phyloP scores from a whole-genome alignment of 2,797 vertebrate genomes.

The Paratrypauchen microcephalus region DNA sequence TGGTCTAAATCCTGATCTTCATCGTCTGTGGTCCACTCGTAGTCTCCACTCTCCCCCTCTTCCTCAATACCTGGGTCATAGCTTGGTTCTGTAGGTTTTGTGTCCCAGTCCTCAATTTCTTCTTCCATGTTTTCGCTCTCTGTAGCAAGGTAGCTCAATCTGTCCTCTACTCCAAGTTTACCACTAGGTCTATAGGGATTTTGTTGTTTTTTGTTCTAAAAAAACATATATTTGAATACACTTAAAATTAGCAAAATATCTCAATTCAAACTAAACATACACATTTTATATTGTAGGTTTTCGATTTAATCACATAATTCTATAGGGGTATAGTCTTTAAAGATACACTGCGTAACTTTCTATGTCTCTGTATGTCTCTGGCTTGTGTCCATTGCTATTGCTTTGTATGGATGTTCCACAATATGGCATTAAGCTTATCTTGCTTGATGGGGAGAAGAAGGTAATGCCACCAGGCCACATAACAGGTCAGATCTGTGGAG shows the following conservation, averaged over 20 bases:
- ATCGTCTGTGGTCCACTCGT: constrained; percentile 53
- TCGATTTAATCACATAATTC: neutral
- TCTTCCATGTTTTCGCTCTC: constrained; percentile 1
- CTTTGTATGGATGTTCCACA: too few species aligned
- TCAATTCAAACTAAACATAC: neutral
- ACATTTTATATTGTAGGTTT: neutral
- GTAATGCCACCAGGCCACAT: too few species aligned
- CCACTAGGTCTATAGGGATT: constrained; percentile 15
- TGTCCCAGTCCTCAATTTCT: constrained; percentile 21
- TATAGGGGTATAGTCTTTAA: neutral
- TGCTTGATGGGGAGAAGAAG: too few species aligned
- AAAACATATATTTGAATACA: constrained; percentile 15
- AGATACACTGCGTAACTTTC: too few species aligned
- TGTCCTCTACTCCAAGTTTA: constrained; percentile 22
- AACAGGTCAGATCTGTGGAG: too few species aligned
- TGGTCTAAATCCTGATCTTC: constrained; percentile 55
- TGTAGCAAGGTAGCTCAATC: constrained; percentile 13
- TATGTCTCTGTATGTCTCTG: too few species aligned
- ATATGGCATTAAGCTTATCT: too few species aligned
- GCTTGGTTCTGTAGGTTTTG: constrained; percentile 24
- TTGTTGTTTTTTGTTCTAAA: constrained; percentile 55
- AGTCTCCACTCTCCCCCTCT: constrained; percentile 66
- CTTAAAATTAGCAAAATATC: neutral
- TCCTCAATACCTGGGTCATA: constrained; percentile 37
- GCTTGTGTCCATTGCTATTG: too few species aligned